A percentile compares a stretch with the other conserved stretches of the same genome.
Evolutionary conservation across 2,888 invertebrate species (phyloP).

Genomic region (Ectemnius continuus): DNA sequence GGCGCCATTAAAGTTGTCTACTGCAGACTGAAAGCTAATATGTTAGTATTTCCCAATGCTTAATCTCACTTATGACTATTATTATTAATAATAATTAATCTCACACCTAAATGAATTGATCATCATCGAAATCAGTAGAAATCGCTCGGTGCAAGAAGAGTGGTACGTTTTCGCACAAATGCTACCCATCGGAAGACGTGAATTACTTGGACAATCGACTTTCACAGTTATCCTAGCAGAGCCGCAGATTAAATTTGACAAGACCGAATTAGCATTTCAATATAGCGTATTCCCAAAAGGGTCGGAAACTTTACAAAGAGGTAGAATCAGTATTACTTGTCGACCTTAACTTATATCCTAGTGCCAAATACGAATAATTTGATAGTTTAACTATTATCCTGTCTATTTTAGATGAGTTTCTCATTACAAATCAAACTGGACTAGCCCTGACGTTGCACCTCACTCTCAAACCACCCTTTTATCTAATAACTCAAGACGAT

Average conservation of each 20-base stretch:
- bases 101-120: not conserved
- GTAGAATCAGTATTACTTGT: slow-evolving; percentile 52
- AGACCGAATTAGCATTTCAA: slow-evolving; percentile 79
- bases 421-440: slow-evolving; percentile 80
- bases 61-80: not conserved
- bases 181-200: slow-evolving; percentile 80
- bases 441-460: slow-evolving; percentile 79
- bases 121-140: slow-evolving; percentile 43
- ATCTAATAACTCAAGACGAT: slow-evolving; percentile 55
- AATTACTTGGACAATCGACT: slow-evolving; percentile 79
- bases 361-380: slow-evolving; percentile 1
- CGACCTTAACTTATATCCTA: not conserved
- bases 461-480: slow-evolving; percentile 79
- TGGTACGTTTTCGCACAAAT: slow-evolving; percentile 82
- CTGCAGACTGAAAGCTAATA: slow-evolving; percentile 59
- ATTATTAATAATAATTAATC: not conserved
- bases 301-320: slow-evolving; percentile 78
- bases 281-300: slow-evolving; percentile 79
- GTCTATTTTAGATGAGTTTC: slow-evolving; percentile 78
- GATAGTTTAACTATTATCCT: not conserved
- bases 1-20: slow-evolving; percentile 38
- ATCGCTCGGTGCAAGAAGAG: slow-evolving; percentile 78
- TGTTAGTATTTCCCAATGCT: slow-evolving; percentile 54
- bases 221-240: slow-evolving; percentile 81
- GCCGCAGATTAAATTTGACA: slow-evolving; percentile 80